Evolutionary conservation across 1,140 invertebrate genomes (phyloP).

Genomic region (Lordiphosa mommai): DNA sequence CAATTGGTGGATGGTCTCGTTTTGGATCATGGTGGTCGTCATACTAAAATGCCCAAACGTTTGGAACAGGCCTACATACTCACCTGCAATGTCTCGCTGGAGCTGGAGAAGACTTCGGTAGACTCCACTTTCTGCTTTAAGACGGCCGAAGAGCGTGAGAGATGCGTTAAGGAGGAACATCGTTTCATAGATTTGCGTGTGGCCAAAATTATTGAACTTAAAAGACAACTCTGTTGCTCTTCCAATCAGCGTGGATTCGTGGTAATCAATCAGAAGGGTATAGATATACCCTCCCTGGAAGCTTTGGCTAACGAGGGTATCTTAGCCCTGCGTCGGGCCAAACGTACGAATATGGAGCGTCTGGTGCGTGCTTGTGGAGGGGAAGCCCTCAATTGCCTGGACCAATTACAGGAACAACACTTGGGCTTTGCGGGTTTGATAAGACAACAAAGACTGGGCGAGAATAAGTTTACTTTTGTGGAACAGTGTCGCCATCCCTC

Average conservation of each 20-base stretch:
- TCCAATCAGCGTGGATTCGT: too few relatives aligned
- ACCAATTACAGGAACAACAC: slow-evolving; percentile 92
- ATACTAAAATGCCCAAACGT: slow-evolving; percentile 99
- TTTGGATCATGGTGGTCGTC: slow-evolving; percentile 97
- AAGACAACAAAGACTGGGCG: slow-evolving; percentile 98
- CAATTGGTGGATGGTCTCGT: slow-evolving; percentile 93
- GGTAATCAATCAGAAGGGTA: slow-evolving; percentile 99
- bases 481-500: slow-evolving; percentile 97
- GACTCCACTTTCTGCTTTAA: slow-evolving; percentile 99
- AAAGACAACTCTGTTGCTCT: too few relatives aligned
- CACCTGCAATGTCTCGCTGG: slow-evolving; percentile 98
- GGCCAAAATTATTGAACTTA: slow-evolving; percentile 96
- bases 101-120: slow-evolving; percentile 99
- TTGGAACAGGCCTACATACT: slow-evolving; percentile 97
- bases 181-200: slow-evolving; percentile 98
- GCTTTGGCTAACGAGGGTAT: slow-evolving; percentile 98
- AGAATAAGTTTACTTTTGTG: slow-evolving; percentile 98
- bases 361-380: slow-evolving; percentile 97
- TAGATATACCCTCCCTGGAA: slow-evolving; percentile 98
- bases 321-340: slow-evolving; percentile 96
- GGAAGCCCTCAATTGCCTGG: slow-evolving; percentile 97
- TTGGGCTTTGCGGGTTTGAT: slow-evolving; percentile 96
- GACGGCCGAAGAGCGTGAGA: slow-evolving; percentile 96
- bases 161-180: slow-evolving; percentile 95
- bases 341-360: slow-evolving; percentile 99